Base-by-base conservation (phyloP, 1,140 invertebrate genomes). In the Drosophila obscura region DNA sequence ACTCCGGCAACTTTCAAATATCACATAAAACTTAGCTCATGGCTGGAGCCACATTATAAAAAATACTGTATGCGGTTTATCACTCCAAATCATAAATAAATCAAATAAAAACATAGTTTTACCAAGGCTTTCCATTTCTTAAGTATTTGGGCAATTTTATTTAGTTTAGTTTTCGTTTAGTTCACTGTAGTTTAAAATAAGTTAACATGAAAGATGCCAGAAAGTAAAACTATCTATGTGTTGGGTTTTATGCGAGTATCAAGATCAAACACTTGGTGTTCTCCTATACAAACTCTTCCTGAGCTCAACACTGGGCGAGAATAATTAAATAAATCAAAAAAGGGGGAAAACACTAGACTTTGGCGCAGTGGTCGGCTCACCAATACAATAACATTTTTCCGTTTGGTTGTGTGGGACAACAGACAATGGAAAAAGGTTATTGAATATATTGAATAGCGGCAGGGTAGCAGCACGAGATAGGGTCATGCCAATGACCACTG, bases 61-160 rank as follows among this genome's bases (percentile, higher is more conserved):
- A 7, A 39, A 11, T 13, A 60, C 52, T 41, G 52, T 64, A 39
- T 69, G 51, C 73, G 74, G 81, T 85, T 49, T 44, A 61, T 71
- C 73, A 84, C 82, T 85, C 73, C 77, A 74, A 87, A 66, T 39
- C 1, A 48, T 41, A 69, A 82, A 64, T 50, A 35, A 78, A 64
- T 74, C 50, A 82, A 85, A 75, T 72, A 82, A 87, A 87, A 74
- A 88, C 62, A 71, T 31, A 41, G 24, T 56, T 57, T 53, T 35
- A 15, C 16, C 41, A 57, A 26, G 9, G 19, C 15, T 59, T 62
- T 63, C 49, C 28, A 68, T 28, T 62, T 77, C 56, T 62, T 69
- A 58, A 58, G 63, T 71, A 74, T 85, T 22, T 55, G 68, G 63
- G 59, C 49, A 67, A 56, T 64, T 75, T 65, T 77, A 77, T 72